These are phyloP conservation scores for Dipus sagitta DNA, from an alignment of 2,797 vertebrate species.

Conservation along the genomic window DNA sequence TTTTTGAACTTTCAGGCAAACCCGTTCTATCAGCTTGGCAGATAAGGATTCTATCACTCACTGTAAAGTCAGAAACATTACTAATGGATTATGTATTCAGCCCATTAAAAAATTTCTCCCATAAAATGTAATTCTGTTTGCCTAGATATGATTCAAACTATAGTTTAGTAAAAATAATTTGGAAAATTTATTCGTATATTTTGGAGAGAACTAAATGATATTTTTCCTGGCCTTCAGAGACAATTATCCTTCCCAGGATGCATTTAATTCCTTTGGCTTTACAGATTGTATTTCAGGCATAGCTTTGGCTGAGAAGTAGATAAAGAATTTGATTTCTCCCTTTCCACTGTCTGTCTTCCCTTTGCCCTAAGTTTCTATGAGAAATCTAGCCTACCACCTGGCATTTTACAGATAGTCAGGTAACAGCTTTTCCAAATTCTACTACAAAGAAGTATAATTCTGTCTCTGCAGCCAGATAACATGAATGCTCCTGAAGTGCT, in stretches of 20 bases:
- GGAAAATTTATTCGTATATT: slow-evolving; percentile 44
- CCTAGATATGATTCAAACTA: slow-evolving; percentile 65
- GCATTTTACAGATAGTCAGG: slow-evolving; percentile 35
- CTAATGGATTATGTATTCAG: background rate
- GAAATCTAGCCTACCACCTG: slow-evolving; percentile 39
- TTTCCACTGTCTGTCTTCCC: background rate
- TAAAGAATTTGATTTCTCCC: slow-evolving; percentile 16
- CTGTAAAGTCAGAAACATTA: slow-evolving; percentile 26
- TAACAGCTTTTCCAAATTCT: slow-evolving; percentile 36
- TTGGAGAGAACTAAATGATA: slow-evolving; percentile 64
- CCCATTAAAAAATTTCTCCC: background rate
- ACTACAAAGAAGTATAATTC: slow-evolving; percentile 14
- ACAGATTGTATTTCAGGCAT: slow-evolving; percentile 59
- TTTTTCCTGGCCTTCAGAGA: slow-evolving; percentile 29
- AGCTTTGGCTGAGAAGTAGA: background rate
- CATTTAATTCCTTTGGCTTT: slow-evolving; percentile 50
- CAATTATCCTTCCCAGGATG: background rate
- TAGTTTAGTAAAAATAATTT: slow-evolving; percentile 47
- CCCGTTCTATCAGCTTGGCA: background rate
- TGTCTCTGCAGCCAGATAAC: background rate
- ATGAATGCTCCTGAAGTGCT: slow-evolving; percentile 34
- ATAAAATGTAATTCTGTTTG: slow-evolving; percentile 42
- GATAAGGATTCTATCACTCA: background rate
- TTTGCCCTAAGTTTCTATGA: background rate
- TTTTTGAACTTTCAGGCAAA: slow-evolving; percentile 2